phyloP scores from a whole-genome alignment of 2,888 invertebrate genomes.

The Leuctra nigra region DNA sequence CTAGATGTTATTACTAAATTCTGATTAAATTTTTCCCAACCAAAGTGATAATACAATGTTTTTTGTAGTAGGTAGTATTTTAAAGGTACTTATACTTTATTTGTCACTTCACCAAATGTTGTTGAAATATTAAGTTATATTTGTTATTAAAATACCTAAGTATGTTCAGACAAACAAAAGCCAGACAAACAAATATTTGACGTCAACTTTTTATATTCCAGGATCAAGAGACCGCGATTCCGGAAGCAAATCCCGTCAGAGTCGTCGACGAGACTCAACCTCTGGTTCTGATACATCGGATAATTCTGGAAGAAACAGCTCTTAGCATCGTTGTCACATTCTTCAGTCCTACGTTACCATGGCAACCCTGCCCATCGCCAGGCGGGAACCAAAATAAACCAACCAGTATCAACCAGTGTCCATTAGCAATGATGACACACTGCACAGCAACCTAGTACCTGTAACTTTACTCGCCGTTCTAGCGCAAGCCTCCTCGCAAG shows the following conservation, averaged over 20 bases:
- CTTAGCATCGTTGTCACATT: slow-evolving; percentile 6
- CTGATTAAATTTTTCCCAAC: too few species aligned
- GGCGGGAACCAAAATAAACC: slow-evolving; percentile 21
- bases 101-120: too few species aligned
- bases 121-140: too few species aligned
- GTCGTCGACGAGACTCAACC: slow-evolving; percentile 28
- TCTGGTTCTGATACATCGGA: slow-evolving; percentile 10
- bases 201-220: too few species aligned
- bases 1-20: too few species aligned
- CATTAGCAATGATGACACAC: slow-evolving; percentile 3
- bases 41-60: too few species aligned
- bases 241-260: slow-evolving; percentile 28
- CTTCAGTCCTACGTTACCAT: slow-evolving; percentile 17
- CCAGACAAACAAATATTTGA: too few species aligned
- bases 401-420: slow-evolving; percentile 23
- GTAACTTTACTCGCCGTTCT: slow-evolving; percentile 10
- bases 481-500: too few species aligned
- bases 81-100: too few species aligned
- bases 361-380: background rate
- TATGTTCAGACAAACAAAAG: too few species aligned
- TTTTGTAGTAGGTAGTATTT: too few species aligned
- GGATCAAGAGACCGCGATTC: slow-evolving; percentile 28
- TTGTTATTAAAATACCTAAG: too few species aligned
- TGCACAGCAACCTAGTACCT: slow-evolving; percentile 17
- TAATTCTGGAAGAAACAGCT: slow-evolving; percentile 9